Evolutionary conservation across 2,113 vertebrate species (phyloP), one percentile per base, ranked within the genome.

Genomic region (Odobenus rosmarus): DNA sequence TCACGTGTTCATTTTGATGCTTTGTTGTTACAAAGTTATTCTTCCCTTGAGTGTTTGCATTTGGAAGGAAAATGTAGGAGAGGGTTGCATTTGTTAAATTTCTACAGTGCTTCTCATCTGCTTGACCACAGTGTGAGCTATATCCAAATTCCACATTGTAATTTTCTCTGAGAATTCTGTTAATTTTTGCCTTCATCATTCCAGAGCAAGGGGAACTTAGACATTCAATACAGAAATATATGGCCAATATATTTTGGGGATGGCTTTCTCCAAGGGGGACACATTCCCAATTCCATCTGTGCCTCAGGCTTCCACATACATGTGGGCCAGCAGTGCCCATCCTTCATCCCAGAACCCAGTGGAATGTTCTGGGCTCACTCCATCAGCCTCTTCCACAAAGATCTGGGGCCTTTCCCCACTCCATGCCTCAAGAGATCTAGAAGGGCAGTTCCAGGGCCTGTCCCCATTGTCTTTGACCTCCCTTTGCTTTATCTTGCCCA

Each of bases 21-120:
- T 95, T 93, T 77, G 12, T 82, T 42, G n/a, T 88, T 88, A 83
- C 62, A 39, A 59, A 91, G 96, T 72, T 97, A 42, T 88, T 93
- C 79, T 95, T 71, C 90, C 94, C 4, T 26, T 62, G 51, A 69
- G 26, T 53, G 71, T 96, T 94, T 95, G 26, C 39, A 51, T 96
- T 81, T 53, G n/a, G 71, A 42, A 57, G 72, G 31, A 42, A 49
- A 71, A 55, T 80, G 9, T 28, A 62, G 24, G 77, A 83, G 21
- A 88, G 36, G 57, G 64, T 61, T 69, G 9, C 14, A 4, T 71
- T 31, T 89, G 49, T 91, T 93, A 76, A 62, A 18, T 91, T 80
- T 82, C 93, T 55, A 0, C 8, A 12, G 14, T 84, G 16, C 18
- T 80, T 81, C 51, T 93, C 67, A 10, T 71, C 69, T 88, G 67